Base-by-base conservation (phyloP, 2,888 invertebrate genomes). In the Drosophila falleni region DNA sequence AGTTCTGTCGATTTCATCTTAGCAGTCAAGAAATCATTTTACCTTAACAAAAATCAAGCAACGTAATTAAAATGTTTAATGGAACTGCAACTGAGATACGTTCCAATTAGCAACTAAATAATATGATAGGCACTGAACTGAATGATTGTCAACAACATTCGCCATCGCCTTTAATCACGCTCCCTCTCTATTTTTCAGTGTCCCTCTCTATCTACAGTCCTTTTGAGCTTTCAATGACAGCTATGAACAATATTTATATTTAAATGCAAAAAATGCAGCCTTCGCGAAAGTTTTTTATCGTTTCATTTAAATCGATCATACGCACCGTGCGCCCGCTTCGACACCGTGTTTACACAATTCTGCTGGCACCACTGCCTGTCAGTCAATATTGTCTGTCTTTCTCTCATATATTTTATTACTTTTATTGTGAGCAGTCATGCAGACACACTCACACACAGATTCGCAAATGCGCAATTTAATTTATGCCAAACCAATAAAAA, bases 331-430 rank as follows among this genome's bases (percentile, higher is more conserved):
- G 63, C 19, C 62, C 39, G 29, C 9, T 46, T 37, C 42, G 44
- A 10, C 46, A 8, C 19, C 41, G 47, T 72, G 77, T 72, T 74
- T 74, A 67, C 74, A 74, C 53, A 71, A 63, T 60, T 65, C 51
- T 54, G 53, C 15, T 35, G 13, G 47, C 49, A 26, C 11, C 50
- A 44, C 39, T 61, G 62, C 50, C 65, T 53, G 65, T 62, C 60
- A 66, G 60, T 81, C 79, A 87, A 87, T 84, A 80, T 78, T 80
- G 71, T 66, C 74, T 72, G 42, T 50, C 50, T 60, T 26, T 37
- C 46, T 26, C 44, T 44, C 15, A 56, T 42, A 55, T 31, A 23
- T 37, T 56, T 46, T 76, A 71, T 59, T 50, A 41, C 50, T 63
- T 65, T 74, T 78, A 58, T 66, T 66, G 42, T 35, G 42, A 56